Base-by-base conservation (phyloP, 2,797 vertebrate species). In the Paratrypauchen microcephalus region DNA sequence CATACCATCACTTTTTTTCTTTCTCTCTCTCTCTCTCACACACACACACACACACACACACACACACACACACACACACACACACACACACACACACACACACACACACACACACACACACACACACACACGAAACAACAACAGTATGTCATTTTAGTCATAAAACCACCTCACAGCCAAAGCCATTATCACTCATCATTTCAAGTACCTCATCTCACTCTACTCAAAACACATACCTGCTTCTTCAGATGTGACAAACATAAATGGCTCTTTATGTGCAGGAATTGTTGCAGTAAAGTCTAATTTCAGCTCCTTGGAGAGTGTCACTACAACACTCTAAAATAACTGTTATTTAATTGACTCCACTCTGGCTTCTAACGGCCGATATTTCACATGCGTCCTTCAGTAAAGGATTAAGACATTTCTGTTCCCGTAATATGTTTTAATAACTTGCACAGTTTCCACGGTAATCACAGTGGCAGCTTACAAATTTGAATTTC, bases 401-500 rank as follows among this genome's bases (percentile, higher is more conserved):
- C 80, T 75, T 76, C 74, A 75, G 73, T 80, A 77, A 73, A 79
- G 67, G 19, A 24, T 66, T 4, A 58, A 64, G 52, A 72, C 70
- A 41, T 61, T 86, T 88, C 83, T 86, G 77, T 83, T 79, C 77
- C 80, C 79, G 83, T 76, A 82, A 90, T 19, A 28, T 65, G 69
- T 28, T 57, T 57, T 57, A 57, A 26, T 83, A 47, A 81, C 82
- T 74, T 83, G 77, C 47, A 56, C 5, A 71, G 75, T 65, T 81
- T 72, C 19, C 28, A 71, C 21, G 66, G 71, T 70, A 73, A 66
- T 65, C 36, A 52, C 32, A 0, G n/a, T 30, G 54, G 19, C 75
- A 74, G 57, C 56, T 69, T 76, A 36, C 71, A 74, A 66, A 82
- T 66, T 54, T 32, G 26, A 52, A 54, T 70, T 78, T 68, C 19